A percentile compares a stretch with the other conserved stretches of the same genome.
phyloP scores from a whole-genome alignment of 2,113 vertebrate genomes.

The Macquaria australasica region DNA sequence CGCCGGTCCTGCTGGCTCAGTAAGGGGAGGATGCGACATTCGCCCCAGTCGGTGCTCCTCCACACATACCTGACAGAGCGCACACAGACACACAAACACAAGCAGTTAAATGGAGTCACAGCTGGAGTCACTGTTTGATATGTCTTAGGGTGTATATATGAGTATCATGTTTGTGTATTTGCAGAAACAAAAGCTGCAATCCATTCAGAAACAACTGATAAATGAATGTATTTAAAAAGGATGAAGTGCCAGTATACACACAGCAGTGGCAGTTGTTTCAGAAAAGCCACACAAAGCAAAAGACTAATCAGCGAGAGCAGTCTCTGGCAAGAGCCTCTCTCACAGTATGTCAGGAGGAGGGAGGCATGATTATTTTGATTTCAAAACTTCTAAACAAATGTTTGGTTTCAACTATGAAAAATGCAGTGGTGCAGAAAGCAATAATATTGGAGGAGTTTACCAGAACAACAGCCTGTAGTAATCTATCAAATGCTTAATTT shows the following conservation, averaged over 20 bases:
- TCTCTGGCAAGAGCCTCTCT: conserved; percentile 28
- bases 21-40: conserved; percentile 89
- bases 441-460: conserved; percentile 73
- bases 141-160: not conserved
- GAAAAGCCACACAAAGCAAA: conserved; percentile 30
- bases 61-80: conserved; percentile 89
- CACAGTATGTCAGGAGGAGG: conserved; percentile 1
- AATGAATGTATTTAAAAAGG: conserved; percentile 13
- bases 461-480: conserved; percentile 81
- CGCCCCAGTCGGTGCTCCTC: conserved; percentile 93
- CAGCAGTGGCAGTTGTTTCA: not conserved
- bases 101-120: conserved; percentile 3
- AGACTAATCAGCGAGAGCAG: conserved; percentile 35
- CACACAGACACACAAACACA: conserved; percentile 5
- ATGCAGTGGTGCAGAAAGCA: conserved; percentile 74
- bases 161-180: conserved; percentile 7
- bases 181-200: conserved; percentile 5
- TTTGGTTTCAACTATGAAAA: conserved; percentile 71
- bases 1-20: conserved; percentile 86
- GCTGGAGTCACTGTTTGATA: conserved; percentile 7
- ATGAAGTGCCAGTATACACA: not conserved
- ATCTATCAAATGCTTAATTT: conserved; percentile 83
- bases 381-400: conserved; percentile 64
- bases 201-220: conserved; percentile 14
- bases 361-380: conserved; percentile 54